Evolutionary conservation across 2,888 invertebrate species (phyloP), one percentile per base, ranked within the genome.

Genomic region (Abrostola triplasia): DNA sequence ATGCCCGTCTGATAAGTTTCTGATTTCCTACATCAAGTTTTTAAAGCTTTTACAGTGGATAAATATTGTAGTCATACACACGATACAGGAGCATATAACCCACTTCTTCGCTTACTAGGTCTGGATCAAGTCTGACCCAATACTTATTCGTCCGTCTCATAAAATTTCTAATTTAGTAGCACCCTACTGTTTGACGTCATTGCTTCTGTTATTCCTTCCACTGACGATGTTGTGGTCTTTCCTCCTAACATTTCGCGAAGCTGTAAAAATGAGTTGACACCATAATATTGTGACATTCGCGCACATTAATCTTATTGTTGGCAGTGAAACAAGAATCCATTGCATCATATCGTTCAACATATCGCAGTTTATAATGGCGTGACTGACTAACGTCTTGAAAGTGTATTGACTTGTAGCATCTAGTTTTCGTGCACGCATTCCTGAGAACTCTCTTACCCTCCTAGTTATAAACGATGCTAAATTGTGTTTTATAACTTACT

Each of bases 301-400:
- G 57, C 7, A 61, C 64, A 82, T 81, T 76, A 74, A 81, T 81
- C 77, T 67, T 66, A 41, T 44, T 51, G 78, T 77, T 86, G 85
- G 85, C 85, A 82, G 70, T 75, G 70, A 66, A 59, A 80, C 85
- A 86, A 85, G 84, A 86, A 86, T 84, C 67, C 62, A 71, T 84
- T 84, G 79, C 86, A 84, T 81, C 84, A 83, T 74, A 67, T 61
- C 64, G 61, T 40, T 60, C 51, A 65, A 70, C 57, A 51, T 58
- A 64, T 70, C 59, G 41, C 13, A n/a, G 49, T 58, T 64, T 64
- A 69, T 65, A 71, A 58, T 65, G 10, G 64, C 62, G 54, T 67
- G 66, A 70, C 58, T 53, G 50, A 61, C 58, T 54, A 35, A 37
- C 41, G 7, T 47, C 42, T 49, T 49, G 44, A 70, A 73, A 63